Percentiles rank a stretch among this genome's conserved stretches.
These are phyloP conservation scores for Drosophila greeni DNA, from an alignment of 2,888 invertebrate species.

Conservation along the genomic window DNA sequence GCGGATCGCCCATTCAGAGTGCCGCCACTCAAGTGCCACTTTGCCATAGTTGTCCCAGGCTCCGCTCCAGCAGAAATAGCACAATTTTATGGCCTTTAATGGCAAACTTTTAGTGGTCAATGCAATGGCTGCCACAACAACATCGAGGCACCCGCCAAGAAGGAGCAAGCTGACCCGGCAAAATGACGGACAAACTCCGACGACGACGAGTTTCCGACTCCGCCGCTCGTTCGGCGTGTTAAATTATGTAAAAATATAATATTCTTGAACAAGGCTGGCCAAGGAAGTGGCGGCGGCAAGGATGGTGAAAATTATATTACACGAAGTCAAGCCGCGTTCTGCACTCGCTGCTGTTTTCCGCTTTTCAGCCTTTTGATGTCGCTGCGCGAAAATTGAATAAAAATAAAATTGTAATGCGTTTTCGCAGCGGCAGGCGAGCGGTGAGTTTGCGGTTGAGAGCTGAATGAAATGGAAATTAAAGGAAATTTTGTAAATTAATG, in stretches of 20 bases:
- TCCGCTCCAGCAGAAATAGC: constrained; percentile 24
- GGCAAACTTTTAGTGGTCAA: constrained; percentile 71
- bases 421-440: constrained; percentile 15
- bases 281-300: constrained; percentile 11
- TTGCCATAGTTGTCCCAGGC: constrained; percentile 40
- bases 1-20: constrained; percentile 55
- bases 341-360: constrained; percentile 27
- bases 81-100: constrained; percentile 65
- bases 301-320: constrained; percentile 55
- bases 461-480: constrained; percentile 32
- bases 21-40: constrained; percentile 66
- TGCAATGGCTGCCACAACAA: constrained; percentile 53
- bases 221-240: constrained; percentile 39
- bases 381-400: constrained; percentile 63
- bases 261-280: constrained; percentile 43
- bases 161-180: constrained; percentile 22
- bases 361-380: constrained; percentile 59
- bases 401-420: constrained; percentile 64
- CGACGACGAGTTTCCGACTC: constrained; percentile 12
- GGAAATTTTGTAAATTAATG: constrained; percentile 34
- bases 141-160: constrained; percentile 41
- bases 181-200: constrained; percentile 41
- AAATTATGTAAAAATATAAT: constrained; percentile 71
- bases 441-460: constrained; percentile 31
- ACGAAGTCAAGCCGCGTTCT: constrained; percentile 36